These are phyloP conservation scores for Crenuchus spilurus DNA, from an alignment of 2,797 vertebrate genomes.

Conservation along the genomic window DNA sequence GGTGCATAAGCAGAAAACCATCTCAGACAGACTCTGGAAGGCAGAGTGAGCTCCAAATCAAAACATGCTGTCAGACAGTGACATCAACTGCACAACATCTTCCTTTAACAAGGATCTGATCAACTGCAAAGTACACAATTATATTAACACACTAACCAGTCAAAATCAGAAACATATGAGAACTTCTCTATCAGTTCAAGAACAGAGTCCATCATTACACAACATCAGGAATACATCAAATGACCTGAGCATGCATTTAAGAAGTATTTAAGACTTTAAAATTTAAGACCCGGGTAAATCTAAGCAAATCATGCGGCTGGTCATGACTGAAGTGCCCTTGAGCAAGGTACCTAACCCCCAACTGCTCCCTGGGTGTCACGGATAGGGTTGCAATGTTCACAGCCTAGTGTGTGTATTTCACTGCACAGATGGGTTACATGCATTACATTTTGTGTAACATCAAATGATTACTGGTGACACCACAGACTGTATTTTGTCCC, in stretches of 20 bases:
- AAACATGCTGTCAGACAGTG: conserved; percentile 41
- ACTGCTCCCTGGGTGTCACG: too few relatives aligned
- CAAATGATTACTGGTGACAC: not conserved
- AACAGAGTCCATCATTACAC: not conserved
- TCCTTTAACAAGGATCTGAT: not conserved
- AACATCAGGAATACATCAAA: too few relatives aligned
- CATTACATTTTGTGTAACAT: too few relatives aligned
- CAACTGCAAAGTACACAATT: conserved; percentile 28
- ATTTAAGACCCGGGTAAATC: too few relatives aligned
- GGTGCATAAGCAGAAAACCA: not conserved
- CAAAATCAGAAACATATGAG: conserved; percentile 1
- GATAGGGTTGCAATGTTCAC: too few relatives aligned
- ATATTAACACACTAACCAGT: conserved; percentile 27
- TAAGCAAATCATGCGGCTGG: too few relatives aligned
- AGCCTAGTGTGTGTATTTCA: too few relatives aligned
- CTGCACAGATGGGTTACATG: too few relatives aligned
- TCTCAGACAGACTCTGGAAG: conserved; percentile 12
- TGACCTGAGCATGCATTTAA: too few relatives aligned
- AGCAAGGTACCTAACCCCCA: too few relatives aligned
- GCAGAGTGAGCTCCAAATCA: conserved; percentile 23
- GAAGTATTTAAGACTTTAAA: too few relatives aligned
- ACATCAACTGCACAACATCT: conserved; percentile 8
- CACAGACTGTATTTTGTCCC: not conserved
- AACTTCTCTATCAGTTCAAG: conserved; percentile 1
- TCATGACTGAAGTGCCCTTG: too few relatives aligned